A percentile compares a stretch with the other conserved stretches of the same genome.
phyloP scores from a whole-genome alignment of 92 coral and sea anemone genomes.

The Palythoa grandis region DNA sequence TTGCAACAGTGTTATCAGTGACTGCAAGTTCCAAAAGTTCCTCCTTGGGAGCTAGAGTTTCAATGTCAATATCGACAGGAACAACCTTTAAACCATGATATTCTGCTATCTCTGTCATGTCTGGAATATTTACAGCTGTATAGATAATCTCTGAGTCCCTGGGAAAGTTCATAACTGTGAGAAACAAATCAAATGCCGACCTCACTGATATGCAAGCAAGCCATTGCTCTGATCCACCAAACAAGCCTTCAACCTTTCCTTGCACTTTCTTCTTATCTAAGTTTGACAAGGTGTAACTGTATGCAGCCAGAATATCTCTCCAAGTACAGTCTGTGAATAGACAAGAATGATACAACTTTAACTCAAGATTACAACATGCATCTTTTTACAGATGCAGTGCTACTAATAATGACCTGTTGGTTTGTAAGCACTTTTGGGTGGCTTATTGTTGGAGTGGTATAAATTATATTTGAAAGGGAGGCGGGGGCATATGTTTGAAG shows the following conservation, averaged over 20 bases:
- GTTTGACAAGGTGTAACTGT: conserved; percentile 50
- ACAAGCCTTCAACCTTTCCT: conserved; percentile 69
- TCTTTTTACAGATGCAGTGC: not conserved
- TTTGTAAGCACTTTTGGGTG: too few species aligned
- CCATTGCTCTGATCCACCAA: conserved; percentile 83
- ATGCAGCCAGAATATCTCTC: conserved; percentile 80
- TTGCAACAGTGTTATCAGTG: conserved; percentile 86
- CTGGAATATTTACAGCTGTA: conserved; percentile 94
- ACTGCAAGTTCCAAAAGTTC: conserved; percentile 87
- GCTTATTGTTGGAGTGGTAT: too few species aligned
- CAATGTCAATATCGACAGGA: conserved; percentile 91
- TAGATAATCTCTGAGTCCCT: conserved; percentile 88
- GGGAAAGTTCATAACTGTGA: conserved; percentile 83
- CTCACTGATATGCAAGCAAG: conserved; percentile 87
- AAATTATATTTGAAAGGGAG: too few species aligned
- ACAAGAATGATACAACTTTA: not conserved
- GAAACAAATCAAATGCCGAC: conserved; percentile 85
- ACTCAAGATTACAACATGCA: not conserved
- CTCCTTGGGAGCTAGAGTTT: conserved; percentile 83
- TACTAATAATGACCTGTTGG: too few species aligned
- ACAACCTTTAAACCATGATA: conserved; percentile 76
- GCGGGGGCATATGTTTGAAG: too few species aligned
- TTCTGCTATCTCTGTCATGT: conserved; percentile 82
- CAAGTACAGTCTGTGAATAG: conserved; percentile 77
- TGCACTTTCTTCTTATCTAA: conserved; percentile 59